phyloP scores from a whole-genome alignment of 2,113 vertebrate species.

The Catharus minimus region DNA sequence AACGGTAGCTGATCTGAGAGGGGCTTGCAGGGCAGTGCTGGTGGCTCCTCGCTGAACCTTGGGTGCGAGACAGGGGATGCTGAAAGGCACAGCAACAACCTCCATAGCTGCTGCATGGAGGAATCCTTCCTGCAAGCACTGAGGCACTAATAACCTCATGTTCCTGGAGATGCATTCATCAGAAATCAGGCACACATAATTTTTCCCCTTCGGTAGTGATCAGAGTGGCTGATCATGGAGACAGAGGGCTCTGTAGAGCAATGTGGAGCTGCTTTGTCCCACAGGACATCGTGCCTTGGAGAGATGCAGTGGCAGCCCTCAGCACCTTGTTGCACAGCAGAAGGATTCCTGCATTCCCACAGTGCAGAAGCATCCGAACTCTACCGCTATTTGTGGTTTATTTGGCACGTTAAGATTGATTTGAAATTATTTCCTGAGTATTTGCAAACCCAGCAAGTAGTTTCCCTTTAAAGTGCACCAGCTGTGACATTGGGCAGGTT shows the following conservation, averaged over 20 bases:
- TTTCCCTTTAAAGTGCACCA: constrained; percentile 43
- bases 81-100: background rate
- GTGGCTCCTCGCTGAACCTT: too few species aligned
- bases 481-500: constrained; percentile 3
- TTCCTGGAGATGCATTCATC: background rate
- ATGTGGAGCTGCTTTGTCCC: background rate
- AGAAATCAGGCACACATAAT: background rate
- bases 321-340: background rate
- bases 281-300: background rate
- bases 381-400: constrained; percentile 28
- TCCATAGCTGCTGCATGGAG: fast-evolving
- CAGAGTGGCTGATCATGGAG: background rate
- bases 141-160: fast-evolving
- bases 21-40: background rate
- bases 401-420: constrained; percentile 3
- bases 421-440: constrained; percentile 48
- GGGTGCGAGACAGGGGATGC: background rate
- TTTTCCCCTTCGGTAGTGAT: fast-evolving
- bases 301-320: background rate
- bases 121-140: background rate
- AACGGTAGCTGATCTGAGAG: background rate
- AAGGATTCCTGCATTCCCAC: background rate
- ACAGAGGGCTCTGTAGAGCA: background rate
- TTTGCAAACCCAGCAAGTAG: constrained; percentile 14
- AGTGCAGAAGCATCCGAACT: fast-evolving